Base-by-base conservation (phyloP, 1,140 invertebrate species). In the Nymphalis io region DNA sequence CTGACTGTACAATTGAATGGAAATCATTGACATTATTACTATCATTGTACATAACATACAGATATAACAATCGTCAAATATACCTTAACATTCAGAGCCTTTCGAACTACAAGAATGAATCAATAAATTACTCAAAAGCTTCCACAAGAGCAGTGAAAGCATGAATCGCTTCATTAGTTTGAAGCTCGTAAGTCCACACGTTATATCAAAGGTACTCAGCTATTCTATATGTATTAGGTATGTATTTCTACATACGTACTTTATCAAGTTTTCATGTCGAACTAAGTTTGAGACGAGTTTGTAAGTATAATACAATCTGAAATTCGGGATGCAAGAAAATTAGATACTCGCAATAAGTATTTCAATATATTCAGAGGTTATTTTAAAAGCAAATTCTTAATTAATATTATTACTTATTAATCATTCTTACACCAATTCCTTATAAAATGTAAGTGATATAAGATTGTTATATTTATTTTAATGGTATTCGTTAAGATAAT, bases 161-260 rank as follows among this genome's bases (percentile, higher is more conserved):
- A 27, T 39, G 42, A 42, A 65, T 72, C 42, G 66, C 65, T 76
- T 64, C 72, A 74, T 76, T 76, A 69, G 68, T 61, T 71, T 23
- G 18, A 63, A 76, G 74, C 68, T 76, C 71, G 51, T 40, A 62
- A 73, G 59, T 70, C 68, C 62, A 69, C 65, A 39, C 23, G 38
- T 42, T 60, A 59, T 69, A 67, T 65, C 46, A 58, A 59, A 66
- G 53, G 27, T 66, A 23, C 38, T 65, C 15, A 42, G 27, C 39
- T 38, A 27, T 44, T 44, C 60, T 21, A 13, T 62, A 62, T 48
- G 44, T 51, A 62, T 16, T 8, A 60, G 6, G 16, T 42, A 63
- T 18, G 20, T 18, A 51, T 1, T n/a, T n/a, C 18, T 39, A 27
- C 23, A 64, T 64, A 64, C 27, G 12, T 57, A 51, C 48, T 55